Base-by-base conservation (phyloP, 2,797 vertebrate species). In the Tapirus indicus region DNA sequence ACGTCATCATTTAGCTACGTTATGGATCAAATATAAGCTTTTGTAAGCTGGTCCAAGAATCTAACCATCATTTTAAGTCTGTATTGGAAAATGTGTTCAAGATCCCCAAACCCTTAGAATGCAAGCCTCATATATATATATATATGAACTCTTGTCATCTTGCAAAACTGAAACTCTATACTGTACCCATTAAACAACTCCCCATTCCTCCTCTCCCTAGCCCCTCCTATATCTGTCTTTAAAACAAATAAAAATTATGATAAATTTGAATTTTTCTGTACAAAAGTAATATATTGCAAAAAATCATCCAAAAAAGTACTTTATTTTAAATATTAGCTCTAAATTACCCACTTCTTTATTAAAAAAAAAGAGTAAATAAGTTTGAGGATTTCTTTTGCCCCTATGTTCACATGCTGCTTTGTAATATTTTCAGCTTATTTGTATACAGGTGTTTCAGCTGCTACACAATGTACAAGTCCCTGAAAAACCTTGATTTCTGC, bases 11-110 rank as follows among this genome's bases (percentile, higher is more conserved):
- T 93, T 62, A 72, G 54, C 32, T 92, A 85, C 3, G 11, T 27
- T 72, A 86, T 25, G 7, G 21, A 71, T 95, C 47, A 66, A 64
- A 95, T 84, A 84, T 23, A 85, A 52, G 52, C 84, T 69, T 95
- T 93, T 56, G 6, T 93, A 91, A 79, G 21, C 47, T 91, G 91
- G 52, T 79, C 71, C 13, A 80, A 95, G 71, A 93, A 77, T 96
- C 52, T 87, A 96, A 86, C 29, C 38, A 83, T 38, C 60, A 84
- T 75, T 96, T 68, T 32, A 85, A 80, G 32, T 90, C 92, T 96
- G n/a, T 80, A 56, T 14, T 89, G 60, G 27, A 90, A 89, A 92
- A 86, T 47, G 21, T 80, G 17, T 47, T 92, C 25, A 38, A 75
- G n/a, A 79, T 47, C 32, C 25, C 66, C 79, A 92, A 91, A 91